Evolutionary conservation across 2,888 invertebrate species (phyloP), one percentile per base, ranked within the genome.

Genomic region (Callinectes sapidus): DNA sequence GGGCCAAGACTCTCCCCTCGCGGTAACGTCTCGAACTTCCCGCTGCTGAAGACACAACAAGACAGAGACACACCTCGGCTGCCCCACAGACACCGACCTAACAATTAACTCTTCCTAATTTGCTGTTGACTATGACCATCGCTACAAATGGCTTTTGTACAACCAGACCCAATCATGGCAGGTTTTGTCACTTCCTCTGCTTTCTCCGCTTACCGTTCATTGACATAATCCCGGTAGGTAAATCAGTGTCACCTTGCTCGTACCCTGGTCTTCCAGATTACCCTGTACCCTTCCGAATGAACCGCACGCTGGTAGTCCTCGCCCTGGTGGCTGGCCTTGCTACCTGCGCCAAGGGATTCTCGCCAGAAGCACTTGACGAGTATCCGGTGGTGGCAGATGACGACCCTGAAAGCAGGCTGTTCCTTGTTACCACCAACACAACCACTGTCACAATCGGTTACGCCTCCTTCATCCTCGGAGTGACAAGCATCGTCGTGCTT

Each of bases 371-470:
- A 87, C 89, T 92, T 66, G 93, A 93, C 55, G 94, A 93, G 90
- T 93, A 93, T 90, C 93, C 92, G 87, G 61, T 89, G 90, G 90
- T 54, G 66, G 92, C 81, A 87, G 90, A 91, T 71, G 90, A 88
- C 81, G 93, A 92, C 86, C 87, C 91, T 71, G 93, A 93, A 88
- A 91, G 91, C 77, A 94, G 94, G 87, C 90, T 94, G 90, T 91
- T 94, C 91, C 88, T 94, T 91, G 89, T 92, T 81, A 90, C 87
- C 90, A 91, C 88, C 92, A 94, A 94, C 77, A 81, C 89, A 87
- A 95, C 94, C 90, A 93, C 94, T 48, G 93, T 95, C 86, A 92
- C 94, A 87, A 90, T 95, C 71, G 94, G 94, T 90, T 94, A 93
- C 66, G 77, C 90, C 89, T 88, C 94, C 88, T 94, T 95, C 89